Evolutionary conservation across 2,888 invertebrate genomes (phyloP).

Genomic region (Torymus texanus): DNA sequence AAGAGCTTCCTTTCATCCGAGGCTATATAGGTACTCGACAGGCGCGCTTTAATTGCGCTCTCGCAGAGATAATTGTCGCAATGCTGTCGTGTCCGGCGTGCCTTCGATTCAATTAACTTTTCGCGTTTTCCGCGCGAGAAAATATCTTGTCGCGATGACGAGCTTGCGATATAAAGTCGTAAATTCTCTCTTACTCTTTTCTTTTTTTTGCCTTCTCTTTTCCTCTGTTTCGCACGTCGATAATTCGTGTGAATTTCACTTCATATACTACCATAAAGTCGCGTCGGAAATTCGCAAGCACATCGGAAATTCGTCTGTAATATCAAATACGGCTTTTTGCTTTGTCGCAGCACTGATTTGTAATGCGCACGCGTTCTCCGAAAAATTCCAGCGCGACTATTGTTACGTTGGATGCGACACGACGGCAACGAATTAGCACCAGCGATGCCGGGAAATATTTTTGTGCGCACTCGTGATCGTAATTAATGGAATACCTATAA

Average conservation of each 20-base stretch:
- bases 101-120: conserved; percentile 60
- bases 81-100: conserved; percentile 26
- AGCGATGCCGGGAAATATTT: not conserved
- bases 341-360: too few species aligned
- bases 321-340: too few species aligned
- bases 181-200: not conserved
- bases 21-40: too few species aligned
- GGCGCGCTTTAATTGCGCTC: conserved; percentile 52
- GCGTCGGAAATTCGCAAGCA: not conserved
- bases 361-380: too few species aligned
- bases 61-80: conserved; percentile 38
- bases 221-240: not conserved
- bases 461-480: not conserved
- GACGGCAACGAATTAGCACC: too few species aligned
- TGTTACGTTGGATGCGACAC: too few species aligned
- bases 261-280: too few species aligned
- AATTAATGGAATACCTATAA: conserved; percentile 9
- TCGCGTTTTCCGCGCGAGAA: conserved; percentile 49
- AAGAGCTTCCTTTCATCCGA: too few species aligned
- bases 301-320: not conserved
- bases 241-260: not conserved
- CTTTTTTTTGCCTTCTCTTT: not conserved
- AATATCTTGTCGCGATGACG: not conserved
- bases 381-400: too few species aligned
- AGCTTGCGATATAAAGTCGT: too few species aligned